phyloP scores from a whole-genome alignment of 2,113 vertebrate species.

The Nothocercus julius region DNA sequence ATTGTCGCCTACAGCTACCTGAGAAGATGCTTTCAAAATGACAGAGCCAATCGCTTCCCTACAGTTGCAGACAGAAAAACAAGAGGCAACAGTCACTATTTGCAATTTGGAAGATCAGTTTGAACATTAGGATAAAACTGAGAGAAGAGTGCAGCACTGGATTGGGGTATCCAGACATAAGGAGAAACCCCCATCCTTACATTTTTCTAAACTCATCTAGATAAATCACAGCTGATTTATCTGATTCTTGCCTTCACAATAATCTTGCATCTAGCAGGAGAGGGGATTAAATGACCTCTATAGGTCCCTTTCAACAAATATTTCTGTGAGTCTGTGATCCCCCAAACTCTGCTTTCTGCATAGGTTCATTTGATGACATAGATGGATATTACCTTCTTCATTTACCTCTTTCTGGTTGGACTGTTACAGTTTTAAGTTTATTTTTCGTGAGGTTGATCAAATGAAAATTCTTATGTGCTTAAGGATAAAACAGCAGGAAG shows the following conservation, averaged over 20 bases:
- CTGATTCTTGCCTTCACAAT: not conserved
- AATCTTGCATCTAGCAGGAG: not conserved
- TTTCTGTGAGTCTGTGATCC: not conserved
- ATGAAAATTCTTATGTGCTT: not conserved
- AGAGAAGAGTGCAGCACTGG: not conserved
- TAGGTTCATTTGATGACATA: not conserved
- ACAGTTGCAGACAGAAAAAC: not conserved
- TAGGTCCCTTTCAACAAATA: not conserved
- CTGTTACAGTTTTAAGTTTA: accelerated
- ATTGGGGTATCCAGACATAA: not conserved
- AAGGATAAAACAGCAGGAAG: not conserved
- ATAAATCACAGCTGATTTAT: not conserved
- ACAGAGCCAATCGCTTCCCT: not conserved
- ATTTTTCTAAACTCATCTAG: not conserved
- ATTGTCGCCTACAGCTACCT: not conserved
- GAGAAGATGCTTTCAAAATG: not conserved
- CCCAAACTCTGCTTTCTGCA: not conserved
- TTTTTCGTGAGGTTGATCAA: not conserved
- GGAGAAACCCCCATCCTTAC: not conserved
- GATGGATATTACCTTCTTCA: not conserved
- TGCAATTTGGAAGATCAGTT: not conserved
- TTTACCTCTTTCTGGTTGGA: not conserved
- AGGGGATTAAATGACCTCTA: not conserved
- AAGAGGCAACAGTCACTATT: not conserved
- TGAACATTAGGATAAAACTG: not conserved